phyloP scores from a whole-genome alignment of 2,888 invertebrate species.

The Catonia carolina region DNA sequence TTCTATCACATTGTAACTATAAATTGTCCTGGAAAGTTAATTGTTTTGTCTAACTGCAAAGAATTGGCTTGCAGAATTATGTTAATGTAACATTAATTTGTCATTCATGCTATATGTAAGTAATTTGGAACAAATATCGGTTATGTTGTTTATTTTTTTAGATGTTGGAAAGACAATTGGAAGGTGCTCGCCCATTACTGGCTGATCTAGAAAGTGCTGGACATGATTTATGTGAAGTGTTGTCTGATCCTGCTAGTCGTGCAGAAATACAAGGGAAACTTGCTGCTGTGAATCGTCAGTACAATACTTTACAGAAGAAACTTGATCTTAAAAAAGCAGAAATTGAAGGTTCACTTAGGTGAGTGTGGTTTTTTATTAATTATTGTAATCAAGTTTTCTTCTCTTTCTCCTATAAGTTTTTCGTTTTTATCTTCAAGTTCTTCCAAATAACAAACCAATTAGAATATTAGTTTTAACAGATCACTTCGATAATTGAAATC shows the following conservation, averaged over 20 bases:
- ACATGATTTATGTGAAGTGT: constrained; percentile 74
- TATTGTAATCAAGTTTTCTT: not conserved
- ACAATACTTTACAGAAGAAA: constrained; percentile 82
- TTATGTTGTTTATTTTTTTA: constrained; percentile 19
- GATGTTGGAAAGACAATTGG: constrained; percentile 78
- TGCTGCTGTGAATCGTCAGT: constrained; percentile 77
- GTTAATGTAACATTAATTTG: too few relatives aligned
- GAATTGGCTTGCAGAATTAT: too few relatives aligned
- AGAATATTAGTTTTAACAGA: not conserved
- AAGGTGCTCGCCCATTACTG: constrained; percentile 78
- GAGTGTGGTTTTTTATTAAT: too few relatives aligned
- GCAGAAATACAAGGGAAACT: constrained; percentile 88
- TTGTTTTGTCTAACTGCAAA: too few relatives aligned
- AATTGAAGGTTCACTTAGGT: constrained; percentile 69
- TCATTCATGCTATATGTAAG: too few relatives aligned
- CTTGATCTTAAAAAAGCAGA: constrained; percentile 84
- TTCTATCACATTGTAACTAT: too few relatives aligned
- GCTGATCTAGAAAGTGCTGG: constrained; percentile 88
- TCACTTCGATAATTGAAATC: too few relatives aligned
- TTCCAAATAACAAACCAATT: not conserved
- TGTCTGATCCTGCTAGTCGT: constrained; percentile 83
- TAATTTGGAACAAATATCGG: not conserved
- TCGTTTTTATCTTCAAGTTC: too few relatives aligned
- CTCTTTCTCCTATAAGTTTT: too few relatives aligned
- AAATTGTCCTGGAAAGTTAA: too few relatives aligned